Base-by-base conservation (phyloP, 2,113 vertebrate genomes). In the cat (Felis catus) region DNA sequence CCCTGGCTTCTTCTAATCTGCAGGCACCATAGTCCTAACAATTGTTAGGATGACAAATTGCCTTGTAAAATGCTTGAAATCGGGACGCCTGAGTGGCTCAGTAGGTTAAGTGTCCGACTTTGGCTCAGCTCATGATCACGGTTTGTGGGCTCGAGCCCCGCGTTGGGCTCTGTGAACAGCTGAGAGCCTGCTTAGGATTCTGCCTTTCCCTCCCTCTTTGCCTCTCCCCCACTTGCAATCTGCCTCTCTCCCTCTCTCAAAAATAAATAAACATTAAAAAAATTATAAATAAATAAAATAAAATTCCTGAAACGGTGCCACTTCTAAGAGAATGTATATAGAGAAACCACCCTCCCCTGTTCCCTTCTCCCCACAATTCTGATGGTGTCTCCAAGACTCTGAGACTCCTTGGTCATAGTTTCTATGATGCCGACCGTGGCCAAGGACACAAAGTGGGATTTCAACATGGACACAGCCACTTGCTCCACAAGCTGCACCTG, bases 31-130 rank as follows among this genome's bases (percentile, higher is more conserved):
- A 12, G 36, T 65, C 80, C 87, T 58, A 90, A 74, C 31, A 36
- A 41, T 7, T 48, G 12, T 80, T 36, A 89, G 13, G 73, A 82
- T 36, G 79, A 81, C 9, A 91, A 92, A 88, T 66, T 80, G 31
- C 13, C 73, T 91, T 84, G 94, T 68, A 84, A 89, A 95, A 91
- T 88, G 90, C 94, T 91, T 80, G 55, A 83, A 84, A 81, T 65
- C 7, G 3, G 58, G 58, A 3, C 3, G 2, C 21, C 58, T 61
- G 58, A 7, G 21, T 61, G 21, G 58, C 58, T 61, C 58, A 23
- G 21, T 23, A 2, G 21, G 19, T 61, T 61, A 61, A 61, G 58
- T 2, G 2, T 61, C 58, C 2, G 21, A 61, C 58, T 61, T 23
- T 8, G 58, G 58, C 58, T 61, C 58, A 61, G 58, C 5, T 61